Evolutionary conservation across 2,113 vertebrate species (phyloP).

Genomic region (Zosterops borbonicus): DNA sequence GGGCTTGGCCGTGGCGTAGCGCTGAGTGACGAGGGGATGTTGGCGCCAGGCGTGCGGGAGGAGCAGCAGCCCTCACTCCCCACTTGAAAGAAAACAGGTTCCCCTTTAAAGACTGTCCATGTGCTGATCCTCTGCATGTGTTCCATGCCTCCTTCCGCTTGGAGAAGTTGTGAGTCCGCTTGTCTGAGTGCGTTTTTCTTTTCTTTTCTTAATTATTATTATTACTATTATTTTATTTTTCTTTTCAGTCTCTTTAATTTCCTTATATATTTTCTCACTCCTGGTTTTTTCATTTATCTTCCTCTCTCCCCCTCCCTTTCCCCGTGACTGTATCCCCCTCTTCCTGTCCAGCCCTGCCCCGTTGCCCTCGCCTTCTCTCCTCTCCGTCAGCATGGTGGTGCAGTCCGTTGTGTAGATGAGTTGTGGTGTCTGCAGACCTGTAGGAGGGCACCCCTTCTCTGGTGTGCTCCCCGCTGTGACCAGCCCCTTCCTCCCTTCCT

Average conservation of each 20-base stretch:
- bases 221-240: not conserved
- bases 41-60: not conserved
- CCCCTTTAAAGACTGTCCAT: constrained; percentile 94
- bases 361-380: constrained; percentile 78
- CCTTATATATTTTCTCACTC: constrained; percentile 63
- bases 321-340: constrained; percentile 60
- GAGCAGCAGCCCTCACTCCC: constrained; percentile 31
- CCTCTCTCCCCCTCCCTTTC: constrained; percentile 13
- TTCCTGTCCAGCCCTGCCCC: constrained; percentile 32
- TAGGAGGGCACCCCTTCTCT: constrained; percentile 66
- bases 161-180: constrained; percentile 87
- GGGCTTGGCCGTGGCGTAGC: not conserved
- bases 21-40: not conserved
- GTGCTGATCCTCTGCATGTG: constrained; percentile 91
- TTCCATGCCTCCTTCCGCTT: constrained; percentile 84
- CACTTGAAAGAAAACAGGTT: constrained; percentile 70
- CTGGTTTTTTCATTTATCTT: constrained; percentile 78
- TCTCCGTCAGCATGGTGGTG: constrained; percentile 85
- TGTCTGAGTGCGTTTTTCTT: constrained; percentile 79
- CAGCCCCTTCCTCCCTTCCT: not conserved
- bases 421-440: constrained; percentile 82
- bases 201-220: not conserved
- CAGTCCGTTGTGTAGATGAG: constrained; percentile 81
- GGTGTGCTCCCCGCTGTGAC: not conserved
- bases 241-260: constrained; percentile 65